These are phyloP conservation scores for Indicator indicator DNA, from an alignment of 2,113 vertebrate genomes.

Conservation along the genomic window DNA sequence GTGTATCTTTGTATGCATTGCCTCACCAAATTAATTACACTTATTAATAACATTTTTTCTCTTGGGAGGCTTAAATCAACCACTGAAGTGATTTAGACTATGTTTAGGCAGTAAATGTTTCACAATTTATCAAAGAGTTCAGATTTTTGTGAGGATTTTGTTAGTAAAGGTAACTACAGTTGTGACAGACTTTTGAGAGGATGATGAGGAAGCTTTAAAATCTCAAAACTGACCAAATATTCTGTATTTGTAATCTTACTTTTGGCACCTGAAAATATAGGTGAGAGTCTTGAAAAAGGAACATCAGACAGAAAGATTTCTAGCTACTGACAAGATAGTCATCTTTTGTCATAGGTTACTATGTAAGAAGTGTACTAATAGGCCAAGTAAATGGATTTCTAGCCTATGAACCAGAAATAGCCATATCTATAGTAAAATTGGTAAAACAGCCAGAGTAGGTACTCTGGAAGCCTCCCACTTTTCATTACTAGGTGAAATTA, in stretches of 20 bases:
- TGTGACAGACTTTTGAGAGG: background rate
- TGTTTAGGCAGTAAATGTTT: background rate
- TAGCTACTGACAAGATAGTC: background rate
- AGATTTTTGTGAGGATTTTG: constrained; percentile 2
- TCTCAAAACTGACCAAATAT: background rate
- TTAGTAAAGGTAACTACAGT: background rate
- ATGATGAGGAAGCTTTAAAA: background rate
- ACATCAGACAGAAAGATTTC: background rate
- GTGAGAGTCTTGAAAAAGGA: background rate
- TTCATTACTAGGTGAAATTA: background rate
- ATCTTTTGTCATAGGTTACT: background rate
- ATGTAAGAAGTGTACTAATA: background rate
- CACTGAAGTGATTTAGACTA: constrained; percentile 49
- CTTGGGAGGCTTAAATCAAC: constrained; percentile 15
- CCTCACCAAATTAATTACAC: constrained; percentile 74
- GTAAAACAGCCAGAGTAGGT: background rate
- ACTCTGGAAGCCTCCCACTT: background rate
- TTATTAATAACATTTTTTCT: constrained; percentile 70
- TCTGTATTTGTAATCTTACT: background rate
- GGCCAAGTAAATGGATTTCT: background rate
- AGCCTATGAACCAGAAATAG: background rate
- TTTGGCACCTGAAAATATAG: background rate
- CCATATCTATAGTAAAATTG: background rate
- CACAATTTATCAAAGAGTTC: background rate
- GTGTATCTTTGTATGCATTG: constrained; percentile 70